These are phyloP conservation scores for Ceratoteleas bidentatus DNA, from an alignment of 1,140 invertebrate species.

Conservation along the genomic window DNA sequence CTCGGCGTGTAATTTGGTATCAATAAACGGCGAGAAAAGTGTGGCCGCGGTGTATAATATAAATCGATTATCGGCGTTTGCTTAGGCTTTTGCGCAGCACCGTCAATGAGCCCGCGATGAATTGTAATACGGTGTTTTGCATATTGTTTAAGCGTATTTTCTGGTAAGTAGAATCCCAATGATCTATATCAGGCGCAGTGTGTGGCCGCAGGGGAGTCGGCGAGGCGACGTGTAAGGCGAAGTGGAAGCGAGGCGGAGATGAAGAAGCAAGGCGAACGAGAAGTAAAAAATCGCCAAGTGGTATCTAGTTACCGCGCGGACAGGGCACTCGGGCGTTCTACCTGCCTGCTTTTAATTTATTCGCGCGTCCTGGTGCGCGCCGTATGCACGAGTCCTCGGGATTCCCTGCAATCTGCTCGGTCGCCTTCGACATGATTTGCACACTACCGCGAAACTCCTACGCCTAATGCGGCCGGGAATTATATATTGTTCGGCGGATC, in stretches of 20 bases:
- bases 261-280: conserved; percentile 56
- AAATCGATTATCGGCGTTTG: conserved; percentile 49
- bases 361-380: conserved; percentile 59
- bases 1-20: no score
- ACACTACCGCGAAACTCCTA: conserved; percentile 52
- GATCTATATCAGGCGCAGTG: conserved; percentile 58
- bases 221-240: conserved; percentile 57
- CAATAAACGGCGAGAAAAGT: background rate
- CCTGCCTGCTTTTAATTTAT: conserved; percentile 68
- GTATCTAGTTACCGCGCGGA: conserved; percentile 70
- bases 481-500: conserved; percentile 56
- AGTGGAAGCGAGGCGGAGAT: conserved; percentile 57
- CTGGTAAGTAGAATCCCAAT: conserved; percentile 62
- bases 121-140: conserved; percentile 61
- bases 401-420: conserved; percentile 59
- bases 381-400: conserved; percentile 58
- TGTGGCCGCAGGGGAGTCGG: conserved; percentile 53
- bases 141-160: conserved; percentile 62
- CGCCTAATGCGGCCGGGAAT: conserved; percentile 58
- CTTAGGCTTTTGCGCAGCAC: conserved; percentile 24
- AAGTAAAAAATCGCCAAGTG: conserved; percentile 59
- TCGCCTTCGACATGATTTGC: conserved; percentile 65
- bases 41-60: conserved; percentile 15
- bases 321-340: conserved; percentile 65
- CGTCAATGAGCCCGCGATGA: conserved; percentile 43